Base-by-base conservation (phyloP, 2,888 invertebrate species). In the Exephanes ischioxanthus region DNA sequence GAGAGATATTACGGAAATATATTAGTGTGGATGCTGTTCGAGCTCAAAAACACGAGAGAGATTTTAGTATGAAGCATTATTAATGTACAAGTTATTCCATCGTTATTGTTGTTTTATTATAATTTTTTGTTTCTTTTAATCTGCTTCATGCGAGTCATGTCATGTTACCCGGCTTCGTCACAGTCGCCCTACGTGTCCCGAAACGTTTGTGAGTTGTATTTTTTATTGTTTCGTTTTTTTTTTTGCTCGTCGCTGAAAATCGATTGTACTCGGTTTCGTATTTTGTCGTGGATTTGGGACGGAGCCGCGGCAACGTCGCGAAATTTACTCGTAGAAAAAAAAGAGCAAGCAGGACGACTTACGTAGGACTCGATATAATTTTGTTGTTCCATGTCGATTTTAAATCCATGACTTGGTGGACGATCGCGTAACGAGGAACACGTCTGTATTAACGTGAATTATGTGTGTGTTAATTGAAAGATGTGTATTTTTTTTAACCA, bases 141-240 rank as follows among this genome's bases (percentile, higher is more conserved):
- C 89, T 92, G 91, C 91, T 89, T 86, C 73, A 75, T 89, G 82
- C 84, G 89, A 87, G 89, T 90, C 89, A 86, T 86, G 71, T 91
- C 91, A 92, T 91, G 92, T 93, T 90, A 91, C 92, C 90, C 90
- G 91, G 91, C 92, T 93, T 90, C 90, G 91, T 92, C 87, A 66
- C 58, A 78, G 75, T 79, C 63, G 22, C 63, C 55, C 78, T 19
- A 53, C 63, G 67, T 55, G 37, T 84, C 71, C 63, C 53, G 61
- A 82, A 80, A 71, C 53, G 30, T 71, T 68, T 33, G 37, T 45
- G 19, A 71, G 67, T 70, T 4, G 16, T 78, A 53, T 68, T 68
- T 41, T 75, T 30, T 77, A 48, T 45, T 75, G 41, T 61, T 5
- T 14, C 61, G 3, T 61, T 30, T 80, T 33, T 77, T 66, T 45